Conservation (phyloP, 1,140 invertebrate genomes). For the Ceratitis capitata region DNA sequence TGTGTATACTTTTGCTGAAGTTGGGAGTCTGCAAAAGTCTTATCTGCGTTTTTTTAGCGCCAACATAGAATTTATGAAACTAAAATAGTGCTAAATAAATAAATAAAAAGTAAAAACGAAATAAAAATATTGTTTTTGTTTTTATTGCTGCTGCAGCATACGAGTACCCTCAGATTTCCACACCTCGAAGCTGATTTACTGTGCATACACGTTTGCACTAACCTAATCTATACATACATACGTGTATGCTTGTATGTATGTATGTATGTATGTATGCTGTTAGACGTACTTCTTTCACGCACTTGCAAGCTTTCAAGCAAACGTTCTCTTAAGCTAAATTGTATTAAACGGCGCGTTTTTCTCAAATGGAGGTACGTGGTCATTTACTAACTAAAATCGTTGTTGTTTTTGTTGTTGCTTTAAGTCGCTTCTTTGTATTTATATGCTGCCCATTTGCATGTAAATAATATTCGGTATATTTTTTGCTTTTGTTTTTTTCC, state of each 20-base stretch:
- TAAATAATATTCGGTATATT: background rate
- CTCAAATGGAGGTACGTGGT: background rate
- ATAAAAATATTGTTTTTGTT: too few relatives aligned
- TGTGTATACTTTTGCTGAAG: too few relatives aligned
- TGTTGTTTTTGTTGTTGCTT: background rate
- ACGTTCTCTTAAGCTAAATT: conserved; percentile 9
- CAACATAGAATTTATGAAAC: too few relatives aligned
- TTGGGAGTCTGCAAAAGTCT: background rate
- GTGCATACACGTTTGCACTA: background rate
- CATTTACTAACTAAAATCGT: background rate
- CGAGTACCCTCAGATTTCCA: too few relatives aligned
- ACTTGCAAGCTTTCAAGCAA: background rate
- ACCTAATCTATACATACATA: background rate
- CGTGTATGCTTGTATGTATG: background rate
- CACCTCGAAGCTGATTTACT: background rate
- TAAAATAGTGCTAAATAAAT: too few relatives aligned
- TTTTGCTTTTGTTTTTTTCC: background rate
- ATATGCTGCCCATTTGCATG: background rate
- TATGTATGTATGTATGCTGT: background rate
- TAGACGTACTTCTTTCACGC: background rate
- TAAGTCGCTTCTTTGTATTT: background rate
- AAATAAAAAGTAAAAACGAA: too few relatives aligned
- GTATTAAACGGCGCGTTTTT: background rate
- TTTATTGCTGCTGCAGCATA: too few relatives aligned
- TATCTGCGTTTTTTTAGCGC: background rate